Evolutionary conservation across 1,140 invertebrate species (phyloP).

Genomic region (Brachionus asplanchnoidis): DNA sequence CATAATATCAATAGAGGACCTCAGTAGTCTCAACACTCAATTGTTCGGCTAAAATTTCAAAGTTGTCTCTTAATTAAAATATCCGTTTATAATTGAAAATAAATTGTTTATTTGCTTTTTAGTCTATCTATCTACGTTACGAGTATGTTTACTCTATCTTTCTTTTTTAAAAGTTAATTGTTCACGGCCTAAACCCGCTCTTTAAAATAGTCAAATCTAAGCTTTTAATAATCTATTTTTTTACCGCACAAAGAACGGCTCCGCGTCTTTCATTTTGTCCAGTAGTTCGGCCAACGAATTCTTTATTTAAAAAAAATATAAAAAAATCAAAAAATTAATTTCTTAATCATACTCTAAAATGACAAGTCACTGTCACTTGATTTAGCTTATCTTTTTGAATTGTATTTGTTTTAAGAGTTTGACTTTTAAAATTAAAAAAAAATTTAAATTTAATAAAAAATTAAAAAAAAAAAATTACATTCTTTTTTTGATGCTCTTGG

Average conservation of each 20-base stretch:
- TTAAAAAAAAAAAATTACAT: slow-evolving; percentile 13
- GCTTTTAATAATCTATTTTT: background rate
- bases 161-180: slow-evolving; percentile 21
- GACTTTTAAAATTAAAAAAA: background rate
- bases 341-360: slow-evolving; percentile 19
- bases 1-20: slow-evolving; percentile 11
- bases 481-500: slow-evolving; percentile 33
- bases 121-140: background rate
- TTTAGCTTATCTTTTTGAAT: slow-evolving; percentile 24
- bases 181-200: background rate
- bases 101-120: slow-evolving; percentile 27
- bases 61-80: slow-evolving; percentile 3
- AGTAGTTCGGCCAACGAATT: slow-evolving; percentile 38
- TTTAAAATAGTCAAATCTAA: slow-evolving; percentile 15
- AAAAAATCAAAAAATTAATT: background rate
- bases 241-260: slow-evolving; percentile 41
- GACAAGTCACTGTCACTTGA: slow-evolving; percentile 32
- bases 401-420: slow-evolving; percentile 30
- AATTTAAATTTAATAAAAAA: background rate
- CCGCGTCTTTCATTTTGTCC: slow-evolving; percentile 41
- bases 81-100: slow-evolving; percentile 22
- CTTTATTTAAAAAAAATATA: background rate
- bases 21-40: background rate
- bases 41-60: background rate
- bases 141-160: background rate